These are phyloP conservation scores for Clarias batrachus DNA, from an alignment of 2,113 vertebrate species.

Conservation along the genomic window DNA sequence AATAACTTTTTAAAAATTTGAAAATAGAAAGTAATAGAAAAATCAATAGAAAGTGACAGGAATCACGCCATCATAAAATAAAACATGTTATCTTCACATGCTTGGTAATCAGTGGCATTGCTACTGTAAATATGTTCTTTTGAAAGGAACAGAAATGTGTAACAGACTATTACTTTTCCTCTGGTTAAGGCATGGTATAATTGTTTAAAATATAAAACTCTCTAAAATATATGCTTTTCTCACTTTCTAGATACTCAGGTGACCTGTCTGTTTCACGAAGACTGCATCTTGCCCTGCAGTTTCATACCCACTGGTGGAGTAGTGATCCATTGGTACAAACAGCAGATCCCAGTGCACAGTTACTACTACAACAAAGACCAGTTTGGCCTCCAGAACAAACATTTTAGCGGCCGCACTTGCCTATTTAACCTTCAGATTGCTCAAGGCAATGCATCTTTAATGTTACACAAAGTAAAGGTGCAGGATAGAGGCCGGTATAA, in stretches of 20 bases:
- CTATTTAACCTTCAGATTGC: conserved; percentile 73
- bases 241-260: conserved; percentile 61
- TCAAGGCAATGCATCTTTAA: conserved; percentile 79
- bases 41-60: no score
- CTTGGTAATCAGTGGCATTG: neutral
- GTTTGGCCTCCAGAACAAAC: conserved; percentile 66
- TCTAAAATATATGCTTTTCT: neutral
- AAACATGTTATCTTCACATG: neutral
- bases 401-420: conserved; percentile 72
- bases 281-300: conserved; percentile 76
- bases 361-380: conserved; percentile 77
- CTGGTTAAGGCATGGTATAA: neutral
- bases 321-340: conserved; percentile 82
- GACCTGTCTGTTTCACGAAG: conserved; percentile 73
- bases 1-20: neutral
- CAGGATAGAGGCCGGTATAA: conserved; percentile 73
- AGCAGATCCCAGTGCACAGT: conserved; percentile 73
- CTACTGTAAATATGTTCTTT: neutral
- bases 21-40: neutral
- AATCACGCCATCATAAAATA: neutral
- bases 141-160: neutral
- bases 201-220: neutral
- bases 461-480: conserved; percentile 70
- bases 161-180: neutral
- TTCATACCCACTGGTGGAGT: conserved; percentile 69